Evolutionary conservation across 2,797 vertebrate genomes (phyloP).

Genomic region (Rhinichthys osculus): DNA sequence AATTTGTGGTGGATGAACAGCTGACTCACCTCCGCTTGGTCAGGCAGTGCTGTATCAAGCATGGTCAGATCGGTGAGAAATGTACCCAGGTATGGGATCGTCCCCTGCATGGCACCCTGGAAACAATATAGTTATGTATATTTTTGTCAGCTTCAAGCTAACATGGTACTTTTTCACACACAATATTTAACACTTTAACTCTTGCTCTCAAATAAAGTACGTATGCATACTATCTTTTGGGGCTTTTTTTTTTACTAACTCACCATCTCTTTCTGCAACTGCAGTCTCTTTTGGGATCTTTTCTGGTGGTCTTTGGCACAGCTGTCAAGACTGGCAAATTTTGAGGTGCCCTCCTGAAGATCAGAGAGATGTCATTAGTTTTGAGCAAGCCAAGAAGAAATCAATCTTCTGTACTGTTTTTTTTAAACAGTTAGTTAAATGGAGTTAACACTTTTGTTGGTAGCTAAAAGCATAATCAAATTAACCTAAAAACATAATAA

Average conservation of each 20-base stretch:
- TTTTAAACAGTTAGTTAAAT: neutral
- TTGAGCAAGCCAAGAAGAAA: neutral
- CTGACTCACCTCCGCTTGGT: constrained; percentile 85
- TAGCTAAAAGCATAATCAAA: neutral
- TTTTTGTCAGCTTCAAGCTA: neutral
- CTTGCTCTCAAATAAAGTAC: neutral
- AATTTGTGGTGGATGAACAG: neutral
- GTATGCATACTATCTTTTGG: neutral
- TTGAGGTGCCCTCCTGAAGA: constrained; percentile 92
- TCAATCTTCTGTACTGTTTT: no score
- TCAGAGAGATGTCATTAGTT: neutral
- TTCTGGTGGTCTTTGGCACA: constrained; percentile 95
- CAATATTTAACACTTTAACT: neutral
- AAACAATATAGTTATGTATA: neutral
- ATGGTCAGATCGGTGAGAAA: constrained; percentile 94
- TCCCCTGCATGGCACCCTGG: constrained; percentile 94
- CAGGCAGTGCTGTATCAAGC: constrained; percentile 93
- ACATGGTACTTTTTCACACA: neutral
- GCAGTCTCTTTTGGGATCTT: constrained; percentile 88
- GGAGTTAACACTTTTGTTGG: neutral
- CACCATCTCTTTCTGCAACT: constrained; percentile 93
- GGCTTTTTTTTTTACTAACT: constrained; percentile 28
- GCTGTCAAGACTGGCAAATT: constrained; percentile 93
- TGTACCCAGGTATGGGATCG: constrained; percentile 93
- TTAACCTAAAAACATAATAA: neutral